phyloP scores from a whole-genome alignment of 64 coral and sea anemone genomes.

The Pocillopora damicornis region DNA sequence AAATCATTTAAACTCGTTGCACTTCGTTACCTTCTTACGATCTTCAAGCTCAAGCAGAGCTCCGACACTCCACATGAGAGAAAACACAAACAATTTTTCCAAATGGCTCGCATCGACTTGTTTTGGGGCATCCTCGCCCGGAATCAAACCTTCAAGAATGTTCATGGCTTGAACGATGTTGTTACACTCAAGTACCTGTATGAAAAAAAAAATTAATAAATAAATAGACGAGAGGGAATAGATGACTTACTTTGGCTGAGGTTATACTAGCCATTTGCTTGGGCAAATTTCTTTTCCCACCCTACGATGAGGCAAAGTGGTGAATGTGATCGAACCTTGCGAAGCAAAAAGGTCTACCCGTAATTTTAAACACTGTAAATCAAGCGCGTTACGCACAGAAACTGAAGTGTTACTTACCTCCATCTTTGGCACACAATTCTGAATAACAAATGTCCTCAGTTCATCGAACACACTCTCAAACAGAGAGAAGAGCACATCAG shows the following conservation, averaged over 20 bases:
- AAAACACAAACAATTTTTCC: constrained; percentile 88
- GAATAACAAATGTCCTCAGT: constrained; percentile 56
- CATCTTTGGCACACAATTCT: constrained; percentile 78
- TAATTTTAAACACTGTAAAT: background rate
- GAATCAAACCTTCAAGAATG: constrained; percentile 90
- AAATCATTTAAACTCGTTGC: no score
- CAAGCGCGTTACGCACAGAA: background rate
- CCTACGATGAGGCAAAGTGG: no score
- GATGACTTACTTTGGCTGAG: background rate
- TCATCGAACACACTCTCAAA: constrained; percentile 90
- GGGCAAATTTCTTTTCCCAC: no score
- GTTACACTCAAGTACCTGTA: constrained; percentile 92
- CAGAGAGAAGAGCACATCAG: constrained; percentile 73
- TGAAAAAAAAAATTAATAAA: background rate
- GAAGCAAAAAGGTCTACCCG: no score
- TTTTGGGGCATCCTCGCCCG: constrained; percentile 90
- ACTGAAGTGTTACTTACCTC: constrained; percentile 49
- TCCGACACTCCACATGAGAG: constrained; percentile 97
- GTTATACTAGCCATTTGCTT: no score
- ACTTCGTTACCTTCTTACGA: constrained; percentile 72
- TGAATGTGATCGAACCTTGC: no score
- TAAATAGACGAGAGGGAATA: background rate
- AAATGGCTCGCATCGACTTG: constrained; percentile 78
- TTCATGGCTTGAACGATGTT: constrained; percentile 95
- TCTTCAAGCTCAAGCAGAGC: constrained; percentile 83